Conservation (phyloP, 2,113 vertebrate species). For the Bostrychus sinensis region DNA sequence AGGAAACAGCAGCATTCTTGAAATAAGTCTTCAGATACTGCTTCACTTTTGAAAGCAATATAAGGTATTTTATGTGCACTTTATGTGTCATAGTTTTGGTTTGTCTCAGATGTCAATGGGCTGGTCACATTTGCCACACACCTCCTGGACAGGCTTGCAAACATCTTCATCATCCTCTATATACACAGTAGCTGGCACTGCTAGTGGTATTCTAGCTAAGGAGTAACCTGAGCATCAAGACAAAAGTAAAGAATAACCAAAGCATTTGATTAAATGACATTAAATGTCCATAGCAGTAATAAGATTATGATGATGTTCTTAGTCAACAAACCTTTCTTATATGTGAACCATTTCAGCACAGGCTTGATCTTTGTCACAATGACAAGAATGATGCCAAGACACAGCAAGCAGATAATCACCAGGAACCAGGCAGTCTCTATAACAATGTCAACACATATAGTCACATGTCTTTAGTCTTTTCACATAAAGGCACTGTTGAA, state of each 20-base stretch:
- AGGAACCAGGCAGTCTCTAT: slow-evolving; percentile 62
- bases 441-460: slow-evolving; percentile 19
- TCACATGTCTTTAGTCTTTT: neutral
- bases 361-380: slow-evolving; percentile 47
- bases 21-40: neutral
- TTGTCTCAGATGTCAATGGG: slow-evolving; percentile 50
- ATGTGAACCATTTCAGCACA: slow-evolving; percentile 49
- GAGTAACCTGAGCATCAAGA: slow-evolving; percentile 46
- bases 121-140: slow-evolving; percentile 60
- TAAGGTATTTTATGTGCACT: neutral
- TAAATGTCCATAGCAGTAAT: neutral
- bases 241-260: neutral
- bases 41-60: slow-evolving; percentile 12
- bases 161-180: slow-evolving; percentile 49
- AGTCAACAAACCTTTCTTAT: slow-evolving; percentile 49
- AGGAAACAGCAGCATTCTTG: slow-evolving; percentile 4
- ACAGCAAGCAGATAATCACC: slow-evolving; percentile 58
- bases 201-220: neutral
- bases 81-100: neutral
- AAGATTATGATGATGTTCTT: too few species aligned
- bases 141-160: slow-evolving; percentile 75
- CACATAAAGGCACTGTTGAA: too few species aligned
- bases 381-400: slow-evolving; percentile 34
- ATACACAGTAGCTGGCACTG: neutral
- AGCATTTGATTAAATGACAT: neutral